Evolutionary conservation across 2,797 vertebrate genomes (phyloP), one percentile per base, ranked within the genome.

Genomic region (Halcyon leucocephala): DNA sequence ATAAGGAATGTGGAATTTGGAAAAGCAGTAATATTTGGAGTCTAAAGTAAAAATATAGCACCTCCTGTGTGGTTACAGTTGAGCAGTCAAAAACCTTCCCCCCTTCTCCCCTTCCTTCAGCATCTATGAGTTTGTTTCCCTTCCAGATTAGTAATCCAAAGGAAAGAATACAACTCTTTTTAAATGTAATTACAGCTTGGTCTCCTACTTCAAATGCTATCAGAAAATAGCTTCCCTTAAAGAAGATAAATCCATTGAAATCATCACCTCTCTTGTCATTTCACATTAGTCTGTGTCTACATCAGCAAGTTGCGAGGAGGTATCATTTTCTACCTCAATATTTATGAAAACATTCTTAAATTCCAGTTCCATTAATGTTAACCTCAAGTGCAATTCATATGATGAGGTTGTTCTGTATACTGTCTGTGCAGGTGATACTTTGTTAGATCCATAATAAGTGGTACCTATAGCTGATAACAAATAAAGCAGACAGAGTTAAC

Each of bases 21-120:
- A 94, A 93, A 89, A 65, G 57, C 49, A 95, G 37, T 35, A 96
- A 82, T 71, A 94, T 85, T 91, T 87, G 71, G 42, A 91, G 25
- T 80, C 48, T 52, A 77, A 49, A 77, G 28, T 62, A 44, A 95
- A 96, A 90, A 28, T 14, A 37, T 35, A 85, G 20, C 0, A 1
- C 61, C 82, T 90, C 72, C 84, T 86, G 41, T 82, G 88, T 72
- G 46, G 21, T 67, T 89, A 89, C 21, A 74, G 49, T 24, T 74
- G 37, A 92, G 49, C 42, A 74, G 14, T 48, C 57, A 74, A 18
- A 52, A 52, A 10, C 28, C 31, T 22, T 33, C 22, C n/a, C 22
- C 14, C 33, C 21, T 14, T 9, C n/a, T 29, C n/a, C 13, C n/a
- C 10, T 52, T 88, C 37, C 13, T 94, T 93, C 67, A 76, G 41